phyloP scores from a whole-genome alignment of 2,888 invertebrate species.

The Aquatica leii region DNA sequence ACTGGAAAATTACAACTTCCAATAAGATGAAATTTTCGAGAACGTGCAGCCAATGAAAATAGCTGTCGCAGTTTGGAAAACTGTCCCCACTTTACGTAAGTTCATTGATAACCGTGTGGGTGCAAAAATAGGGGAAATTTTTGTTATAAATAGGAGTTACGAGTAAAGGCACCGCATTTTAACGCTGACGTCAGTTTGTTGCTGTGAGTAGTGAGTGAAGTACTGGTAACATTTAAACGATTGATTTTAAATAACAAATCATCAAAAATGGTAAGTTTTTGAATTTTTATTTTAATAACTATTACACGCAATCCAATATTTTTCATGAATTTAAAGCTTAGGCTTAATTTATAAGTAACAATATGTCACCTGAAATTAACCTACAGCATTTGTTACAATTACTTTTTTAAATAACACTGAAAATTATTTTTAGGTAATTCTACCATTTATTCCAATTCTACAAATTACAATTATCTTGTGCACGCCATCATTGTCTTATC shows the following conservation, averaged over 20 bases:
- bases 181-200: slow-evolving; percentile 30
- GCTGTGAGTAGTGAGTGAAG: slow-evolving; percentile 22
- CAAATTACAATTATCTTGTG: slow-evolving; percentile 53
- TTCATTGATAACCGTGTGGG: slow-evolving; percentile 77
- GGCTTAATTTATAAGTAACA: neutral
- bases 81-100: slow-evolving; percentile 56
- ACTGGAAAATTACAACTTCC: slow-evolving; percentile 48
- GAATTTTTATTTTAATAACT: slow-evolving; percentile 3
- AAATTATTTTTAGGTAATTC: slow-evolving; percentile 53
- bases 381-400: neutral
- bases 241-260: neutral
- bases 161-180: slow-evolving; percentile 54
- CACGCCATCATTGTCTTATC: slow-evolving; percentile 50
- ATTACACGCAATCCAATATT: too few relatives aligned
- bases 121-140: slow-evolving; percentile 58
- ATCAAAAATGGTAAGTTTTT: slow-evolving; percentile 32
- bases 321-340: too few relatives aligned
- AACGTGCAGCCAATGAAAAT: slow-evolving; percentile 52
- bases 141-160: slow-evolving; percentile 57
- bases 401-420: neutral
- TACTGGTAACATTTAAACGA: slow-evolving; percentile 7
- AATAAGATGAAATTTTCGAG: slow-evolving; percentile 52
- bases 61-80: slow-evolving; percentile 53
- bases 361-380: neutral
- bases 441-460: slow-evolving; percentile 50